Evolutionary conservation across 1,140 invertebrate genomes (phyloP), one percentile per base, ranked within the genome.

Genomic region (silkworm (Bombyx mori)): DNA sequence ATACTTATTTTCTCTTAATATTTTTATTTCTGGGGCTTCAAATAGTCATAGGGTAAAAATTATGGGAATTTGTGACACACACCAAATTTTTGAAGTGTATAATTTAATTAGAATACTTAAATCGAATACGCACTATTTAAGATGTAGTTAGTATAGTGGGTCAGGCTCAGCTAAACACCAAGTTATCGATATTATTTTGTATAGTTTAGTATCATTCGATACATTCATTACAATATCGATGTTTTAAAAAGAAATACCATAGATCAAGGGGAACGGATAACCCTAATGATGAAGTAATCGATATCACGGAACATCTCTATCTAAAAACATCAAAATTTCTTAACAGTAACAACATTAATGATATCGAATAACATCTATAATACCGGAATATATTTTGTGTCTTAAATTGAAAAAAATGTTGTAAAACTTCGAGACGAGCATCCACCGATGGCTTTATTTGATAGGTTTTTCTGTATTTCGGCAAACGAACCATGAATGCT

Each of bases 191-290:
- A 49, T 50, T 56, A 35, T 48, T 18, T 35, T 1, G 26, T 6
- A 49, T 42, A 7, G 7, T 49, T 35, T 48, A 18, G 10, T 56
- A 35, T 8, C 26, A 45, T 18, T 8, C 26, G 26, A 8, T 42
- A 35, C 10, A n/a, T 56, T 35, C 42, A 48, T 68, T 43, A 64
- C 71, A 79, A 72, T 62, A 69, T 72, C 68, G 60, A 66, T 58
- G 12, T 18, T 18, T 18, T 18, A 66, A 61, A 58, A 51, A n/a
- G 26, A 58, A 59, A 69, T 65, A 79, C 75, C 76, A 71, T 73
- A 71, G 75, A 79, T 67, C 77, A 80, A 73, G 66, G 65, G 72
- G 75, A 73, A 74, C 65, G 62, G 54, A 66, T 76, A 75, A 73
- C 74, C 75, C 71, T 56, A 73, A 68, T 69, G 67, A 58, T 54